These are phyloP conservation scores for Tipula lateralis DNA, from an alignment of 2,888 invertebrate genomes.

Conservation along the genomic window DNA sequence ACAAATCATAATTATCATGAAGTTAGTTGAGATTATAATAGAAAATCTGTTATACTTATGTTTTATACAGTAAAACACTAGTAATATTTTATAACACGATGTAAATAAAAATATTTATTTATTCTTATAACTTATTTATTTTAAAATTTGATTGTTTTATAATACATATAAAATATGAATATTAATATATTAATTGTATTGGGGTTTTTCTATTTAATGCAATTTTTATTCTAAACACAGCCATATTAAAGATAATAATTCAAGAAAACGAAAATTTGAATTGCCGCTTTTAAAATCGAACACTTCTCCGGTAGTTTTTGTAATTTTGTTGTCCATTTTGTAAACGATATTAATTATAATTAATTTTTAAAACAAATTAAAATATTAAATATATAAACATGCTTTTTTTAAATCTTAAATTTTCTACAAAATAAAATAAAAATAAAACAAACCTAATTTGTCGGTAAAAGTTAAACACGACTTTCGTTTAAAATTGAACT, in stretches of 20 bases:
- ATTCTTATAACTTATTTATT: neutral
- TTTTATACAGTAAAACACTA: neutral
- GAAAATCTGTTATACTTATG: neutral
- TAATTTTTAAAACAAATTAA: neutral
- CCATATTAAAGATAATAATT: neutral
- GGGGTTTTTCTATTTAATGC: neutral
- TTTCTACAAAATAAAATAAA: neutral
- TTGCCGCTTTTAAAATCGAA: neutral
- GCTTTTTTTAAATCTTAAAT: neutral
- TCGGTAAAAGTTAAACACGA: neutral
- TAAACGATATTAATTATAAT: neutral
- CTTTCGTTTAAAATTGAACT: neutral
- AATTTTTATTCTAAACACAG: conserved; percentile 11
- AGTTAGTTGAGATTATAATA: neutral
- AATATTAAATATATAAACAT: neutral
- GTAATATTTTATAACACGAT: neutral
- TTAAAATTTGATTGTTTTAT: neutral
- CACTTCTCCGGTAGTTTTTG: neutral
- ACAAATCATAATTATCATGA: conserved; percentile 21
- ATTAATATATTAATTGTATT: conserved; percentile 4
- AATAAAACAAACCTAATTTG: neutral
- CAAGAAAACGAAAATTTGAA: neutral
- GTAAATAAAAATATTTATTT: neutral
- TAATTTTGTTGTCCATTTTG: neutral
- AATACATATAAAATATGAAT: neutral